Base-by-base conservation (phyloP, 1,140 invertebrate genomes). In the Paralvinella palmiformis region DNA sequence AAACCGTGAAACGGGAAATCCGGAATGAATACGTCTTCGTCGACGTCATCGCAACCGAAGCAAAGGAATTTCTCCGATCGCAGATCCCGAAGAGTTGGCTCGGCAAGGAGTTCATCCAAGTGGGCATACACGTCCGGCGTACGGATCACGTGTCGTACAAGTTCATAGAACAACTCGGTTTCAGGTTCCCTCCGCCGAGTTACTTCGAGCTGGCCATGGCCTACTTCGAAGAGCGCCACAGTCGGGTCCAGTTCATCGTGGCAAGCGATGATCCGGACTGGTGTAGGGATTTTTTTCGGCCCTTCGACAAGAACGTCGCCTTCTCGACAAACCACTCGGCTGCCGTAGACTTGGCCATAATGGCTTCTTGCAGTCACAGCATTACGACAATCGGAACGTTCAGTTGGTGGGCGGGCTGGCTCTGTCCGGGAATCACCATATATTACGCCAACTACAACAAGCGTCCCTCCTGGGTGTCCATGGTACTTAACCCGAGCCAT, bases 301-400 rank as follows among this genome's bases (percentile, higher is more conserved):
- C 37, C 37, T n/a, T n/a, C n/a, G n/a, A n/a, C n/a, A n/a, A 41
- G 10, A 10, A 41, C 37, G 37, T 41, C 10, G 37, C 37, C 37
- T 41, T 41, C 37, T 13, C 10, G 10, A n/a, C 10, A n/a, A n/a
- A 41, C 37, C n/a, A 13, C 37, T 41, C 37, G 10, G 10, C 37
- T 41, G 35, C 6, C 58, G 6, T 20, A 7, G 75, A 76, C 60
- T 53, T 76, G 64, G 72, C 75, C n/a, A 62, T 67, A 1, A 56
- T 76, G 24, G 37, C 68, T 0, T 53, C 59, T 22, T 76, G 75
- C 56, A 69, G 76, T 61, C 73, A 76, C 48, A 72, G 68, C 2
- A 68, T 76, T n/a, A 71, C 73, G 36, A 72, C 70, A 0, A 71
- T 72, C 2, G 75, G 75, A 5, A 72, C 75, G 3, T 76, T 73